Base-by-base conservation (phyloP, 2,888 invertebrate genomes). In the Polietes domitor region DNA sequence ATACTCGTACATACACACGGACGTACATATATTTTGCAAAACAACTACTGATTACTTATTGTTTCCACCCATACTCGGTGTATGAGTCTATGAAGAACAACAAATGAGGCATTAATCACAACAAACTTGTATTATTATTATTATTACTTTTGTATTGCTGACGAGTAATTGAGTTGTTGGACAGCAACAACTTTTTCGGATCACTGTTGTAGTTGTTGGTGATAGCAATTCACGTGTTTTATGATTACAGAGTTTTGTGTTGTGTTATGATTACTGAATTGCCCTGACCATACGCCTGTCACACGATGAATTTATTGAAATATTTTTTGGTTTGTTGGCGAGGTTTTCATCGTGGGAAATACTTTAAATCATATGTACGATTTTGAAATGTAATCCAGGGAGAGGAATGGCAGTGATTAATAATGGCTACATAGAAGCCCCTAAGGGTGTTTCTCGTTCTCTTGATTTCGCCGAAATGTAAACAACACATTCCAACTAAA, bases 61-160 rank as follows among this genome's bases (percentile, higher is more conserved):
- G 21, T 53, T 47, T 47, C 9, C 43, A 9, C 15, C 3, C 53
- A 12, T 37, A 32, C 32, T 5, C 5, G 7, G 32, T 32, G n/a
- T n/a, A n/a, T n/a, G n/a, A 32, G 19, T 50, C 17, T 17, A 4
- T n/a, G 43, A 10, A 43, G 17, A 53, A 7, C 9, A 53, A 21
- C 53, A 53, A 53, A 53, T 53, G 53, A 53, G 53, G 21, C 21
- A 53, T 53, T 53, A 53, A 53, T 53, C 21, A 53, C 53, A 53
- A 21, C 21, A 53, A 53, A 21, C 12, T 53, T 53, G 6, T 53
- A 53, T 53, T 21, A 53, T 21, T 53, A 10, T 50, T 17, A 50
- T 50, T 50, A 50, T 50, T 50, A 3, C 50, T 2, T 50, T 50
- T 50, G 17, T 7, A 37, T 3, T 50, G 21, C 9, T 53, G 37